These are phyloP conservation scores for Nautilus pompilius DNA, from an alignment of 1,140 invertebrate species.

Conservation along the genomic window DNA sequence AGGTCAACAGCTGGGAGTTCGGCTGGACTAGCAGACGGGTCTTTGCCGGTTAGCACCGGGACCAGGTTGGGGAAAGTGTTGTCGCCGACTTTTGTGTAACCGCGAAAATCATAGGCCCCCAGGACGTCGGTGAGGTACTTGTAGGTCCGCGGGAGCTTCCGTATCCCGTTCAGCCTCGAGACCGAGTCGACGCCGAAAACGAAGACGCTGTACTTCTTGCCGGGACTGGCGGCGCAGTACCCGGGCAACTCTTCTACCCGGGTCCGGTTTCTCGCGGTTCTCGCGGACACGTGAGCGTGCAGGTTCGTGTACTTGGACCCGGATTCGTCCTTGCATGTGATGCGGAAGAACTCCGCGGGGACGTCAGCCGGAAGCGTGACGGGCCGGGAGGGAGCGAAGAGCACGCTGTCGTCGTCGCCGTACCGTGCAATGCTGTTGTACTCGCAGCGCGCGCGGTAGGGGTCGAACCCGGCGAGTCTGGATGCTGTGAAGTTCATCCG, in stretches of 20 bases:
- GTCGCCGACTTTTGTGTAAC: slow-evolving; percentile 31
- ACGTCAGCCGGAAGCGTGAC: neutral
- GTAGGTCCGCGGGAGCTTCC: slow-evolving; percentile 72
- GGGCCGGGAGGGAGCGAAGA: neutral
- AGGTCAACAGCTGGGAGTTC: neutral
- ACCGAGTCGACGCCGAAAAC: slow-evolving; percentile 80
- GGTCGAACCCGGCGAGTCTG: neutral
- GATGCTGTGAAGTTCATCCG: slow-evolving; percentile 9
- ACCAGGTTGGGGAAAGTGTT: slow-evolving; percentile 34
- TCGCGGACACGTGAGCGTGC: neutral
- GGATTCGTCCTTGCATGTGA: slow-evolving; percentile 9
- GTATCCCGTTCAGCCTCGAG: slow-evolving; percentile 75
- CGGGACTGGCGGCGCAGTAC: neutral
- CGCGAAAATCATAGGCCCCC: slow-evolving; percentile 20
- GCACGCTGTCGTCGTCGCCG: slow-evolving; percentile 5
- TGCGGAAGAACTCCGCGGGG: slow-evolving; percentile 5
- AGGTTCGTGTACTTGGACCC: neutral
- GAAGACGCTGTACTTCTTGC: slow-evolving; percentile 58
- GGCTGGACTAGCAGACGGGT: neutral
- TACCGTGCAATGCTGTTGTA: slow-evolving; percentile 4
- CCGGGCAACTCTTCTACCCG: neutral
- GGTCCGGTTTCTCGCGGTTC: neutral
- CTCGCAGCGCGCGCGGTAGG: neutral
- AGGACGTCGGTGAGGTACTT: slow-evolving; percentile 55
- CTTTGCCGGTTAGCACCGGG: slow-evolving; percentile 20